Evolutionary conservation across 92 coral and sea anemone genomes (phyloP), one percentile per base, ranked within the genome.

Genomic region (Porites rus): DNA sequence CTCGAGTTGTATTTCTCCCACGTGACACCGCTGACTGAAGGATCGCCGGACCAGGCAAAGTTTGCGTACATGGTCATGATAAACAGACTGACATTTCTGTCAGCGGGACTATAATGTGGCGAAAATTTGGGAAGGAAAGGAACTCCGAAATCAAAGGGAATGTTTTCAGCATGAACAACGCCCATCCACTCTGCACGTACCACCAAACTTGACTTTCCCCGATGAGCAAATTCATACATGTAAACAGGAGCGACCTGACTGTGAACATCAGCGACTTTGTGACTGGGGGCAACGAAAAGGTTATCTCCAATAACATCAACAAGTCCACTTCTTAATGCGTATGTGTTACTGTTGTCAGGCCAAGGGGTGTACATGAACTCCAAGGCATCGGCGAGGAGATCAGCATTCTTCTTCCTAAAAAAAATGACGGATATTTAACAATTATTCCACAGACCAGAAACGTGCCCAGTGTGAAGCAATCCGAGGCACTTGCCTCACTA

Each of bases 1-100:
- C 73, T 72, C 4, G 74, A 52, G 84, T 93, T 82, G 86, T 85
- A 94, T 59, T 78, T 77, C 66, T 65, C 83, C 98, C 98, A 94
- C 13, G 70, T 46, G 24, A 88, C 65, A 54, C 93, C 93, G 61
- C 74, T 81, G 74, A 87, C 92, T 4, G 93, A 82, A 14, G 92
- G 91, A 21, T 77, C 78, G 46, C 93, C 92, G 60, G 52, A 68
- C 60, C 84, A 82, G 51, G 92, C 93, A 51, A 91, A 91, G 72
- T 87, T 91, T 6, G 84, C 69, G 14, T 82, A 82, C 71, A 78
- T 52, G n/a, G 80, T 75, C 71, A 91, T 82, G 10, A 91, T 71
- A 3, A 85, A 68, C 22, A 25, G 17, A 73, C 93, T 91, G 25
- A 91, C 85, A 28, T 91, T 82, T 67, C 72, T 78, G 71, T 91